Percentiles rank a stretch among this genome's conserved stretches.
Evolutionary conservation across 1,140 invertebrate species (phyloP).

Genomic region (Bradysia coprophila): DNA sequence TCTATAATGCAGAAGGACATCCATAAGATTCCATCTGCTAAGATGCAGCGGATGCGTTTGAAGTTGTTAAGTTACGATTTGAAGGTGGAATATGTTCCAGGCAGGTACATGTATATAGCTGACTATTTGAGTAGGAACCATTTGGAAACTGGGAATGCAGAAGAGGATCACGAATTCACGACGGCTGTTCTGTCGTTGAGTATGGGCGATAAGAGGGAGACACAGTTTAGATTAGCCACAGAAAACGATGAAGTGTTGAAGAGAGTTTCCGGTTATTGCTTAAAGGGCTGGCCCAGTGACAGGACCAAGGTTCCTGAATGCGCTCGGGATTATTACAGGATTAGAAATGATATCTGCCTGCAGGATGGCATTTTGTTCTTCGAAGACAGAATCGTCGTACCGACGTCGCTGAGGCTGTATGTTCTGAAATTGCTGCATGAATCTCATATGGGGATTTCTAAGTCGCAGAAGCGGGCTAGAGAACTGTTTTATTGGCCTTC

Average conservation of each 20-base stretch:
- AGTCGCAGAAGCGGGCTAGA: no score
- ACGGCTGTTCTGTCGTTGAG: slow-evolving; percentile 5
- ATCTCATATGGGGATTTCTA: slow-evolving; percentile 11
- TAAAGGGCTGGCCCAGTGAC: slow-evolving; percentile 7
- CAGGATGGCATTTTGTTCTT: slow-evolving; percentile 15
- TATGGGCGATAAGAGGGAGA: slow-evolving; percentile 5
- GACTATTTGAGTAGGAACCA: slow-evolving; percentile 24
- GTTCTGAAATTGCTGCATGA: slow-evolving; percentile 20
- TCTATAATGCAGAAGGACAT: not conserved
- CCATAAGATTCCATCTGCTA: not conserved
- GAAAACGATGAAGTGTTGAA: slow-evolving; percentile 7
- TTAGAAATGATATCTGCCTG: slow-evolving; percentile 8
- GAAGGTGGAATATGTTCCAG: slow-evolving; percentile 19
- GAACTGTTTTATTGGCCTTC: slow-evolving; percentile 20
- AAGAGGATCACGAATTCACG: slow-evolving; percentile 6
- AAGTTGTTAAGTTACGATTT: slow-evolving; percentile 22
- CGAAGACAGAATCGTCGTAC: slow-evolving; percentile 14
- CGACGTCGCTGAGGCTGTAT: no score
- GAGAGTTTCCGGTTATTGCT: slow-evolving; percentile 6
- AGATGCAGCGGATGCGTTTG: slow-evolving; percentile 8
- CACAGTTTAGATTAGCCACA: slow-evolving; percentile 6
- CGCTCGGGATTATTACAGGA: slow-evolving; percentile 8
- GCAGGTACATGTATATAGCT: slow-evolving; percentile 24
- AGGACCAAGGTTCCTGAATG: slow-evolving; percentile 6
- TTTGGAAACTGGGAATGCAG: slow-evolving; percentile 3